A percentile compares a stretch with the other conserved stretches of the same genome.
Evolutionary conservation across 2,888 invertebrate genomes (phyloP).

Genomic region (Netelia melanura): DNA sequence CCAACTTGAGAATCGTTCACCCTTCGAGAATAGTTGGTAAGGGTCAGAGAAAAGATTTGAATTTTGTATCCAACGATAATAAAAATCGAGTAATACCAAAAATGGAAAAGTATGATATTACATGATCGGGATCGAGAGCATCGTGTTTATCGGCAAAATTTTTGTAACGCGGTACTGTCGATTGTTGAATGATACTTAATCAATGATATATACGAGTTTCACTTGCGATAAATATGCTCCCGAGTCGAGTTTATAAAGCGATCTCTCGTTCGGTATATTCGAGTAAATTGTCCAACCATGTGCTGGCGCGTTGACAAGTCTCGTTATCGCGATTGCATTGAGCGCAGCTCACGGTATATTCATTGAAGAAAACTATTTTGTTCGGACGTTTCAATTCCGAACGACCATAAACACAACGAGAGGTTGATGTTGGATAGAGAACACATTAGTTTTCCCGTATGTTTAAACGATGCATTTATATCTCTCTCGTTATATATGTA

Average conservation of each 20-base stretch:
- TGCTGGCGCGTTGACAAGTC: conserved; percentile 50
- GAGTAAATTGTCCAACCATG: conserved; percentile 39
- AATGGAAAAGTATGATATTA: neutral
- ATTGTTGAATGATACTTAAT: conserved; percentile 35
- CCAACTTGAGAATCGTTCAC: conserved; percentile 2
- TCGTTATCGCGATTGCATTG: conserved; percentile 60
- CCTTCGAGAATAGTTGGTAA: conserved; percentile 19
- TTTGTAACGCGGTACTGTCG: neutral
- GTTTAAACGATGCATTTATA: conserved; percentile 16
- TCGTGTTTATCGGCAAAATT: neutral
- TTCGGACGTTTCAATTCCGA: conserved; percentile 58
- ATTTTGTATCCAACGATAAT: conserved; percentile 10
- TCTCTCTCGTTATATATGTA: neutral
- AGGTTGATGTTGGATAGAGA: conserved; percentile 43
- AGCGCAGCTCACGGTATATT: conserved; percentile 11
- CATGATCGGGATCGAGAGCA: no score
- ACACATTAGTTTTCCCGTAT: conserved; percentile 48
- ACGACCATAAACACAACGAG: conserved; percentile 55
- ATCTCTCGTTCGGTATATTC: conserved; percentile 13
- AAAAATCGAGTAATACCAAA: conserved; percentile 22
- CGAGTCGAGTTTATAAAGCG: conserved; percentile 35
- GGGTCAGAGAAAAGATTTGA: conserved; percentile 10
- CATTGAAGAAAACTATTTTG: conserved; percentile 44
- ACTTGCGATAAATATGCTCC: conserved; percentile 28
- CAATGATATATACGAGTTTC: conserved; percentile 15